phyloP scores from a whole-genome alignment of 2,113 vertebrate species.

The Ptilorrhoa leucosticta region DNA sequence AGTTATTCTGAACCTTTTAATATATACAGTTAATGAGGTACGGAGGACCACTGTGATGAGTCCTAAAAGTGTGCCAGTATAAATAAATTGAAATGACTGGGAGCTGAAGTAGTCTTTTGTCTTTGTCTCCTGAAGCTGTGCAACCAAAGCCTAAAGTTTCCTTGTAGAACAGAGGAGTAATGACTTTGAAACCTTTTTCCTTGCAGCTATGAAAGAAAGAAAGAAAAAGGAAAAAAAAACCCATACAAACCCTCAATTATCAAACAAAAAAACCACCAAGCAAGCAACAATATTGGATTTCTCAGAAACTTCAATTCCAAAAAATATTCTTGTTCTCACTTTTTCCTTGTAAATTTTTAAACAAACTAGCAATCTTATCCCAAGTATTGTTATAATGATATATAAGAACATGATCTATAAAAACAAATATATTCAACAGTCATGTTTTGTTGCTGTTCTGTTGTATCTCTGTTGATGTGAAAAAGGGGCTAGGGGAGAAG shows the following conservation, averaged over 20 bases:
- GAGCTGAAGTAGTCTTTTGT: background rate
- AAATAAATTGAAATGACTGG: background rate
- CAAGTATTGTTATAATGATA: conserved; percentile 13
- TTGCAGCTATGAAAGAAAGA: background rate
- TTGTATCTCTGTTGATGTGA: background rate
- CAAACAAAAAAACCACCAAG: background rate
- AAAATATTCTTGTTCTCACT: background rate
- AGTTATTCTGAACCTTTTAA: background rate
- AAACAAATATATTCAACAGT: background rate
- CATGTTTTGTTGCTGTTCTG: background rate
- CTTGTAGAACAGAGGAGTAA: background rate
- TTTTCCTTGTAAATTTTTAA: conserved; percentile 41
- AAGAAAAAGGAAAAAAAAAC: rapidly evolving
- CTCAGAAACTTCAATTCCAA: background rate
- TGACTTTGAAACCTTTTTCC: background rate
- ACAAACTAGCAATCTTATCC: conserved; percentile 7
- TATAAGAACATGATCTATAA: background rate
- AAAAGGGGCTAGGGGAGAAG: background rate
- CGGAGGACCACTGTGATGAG: background rate
- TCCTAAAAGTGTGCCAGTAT: background rate
- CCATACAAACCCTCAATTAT: background rate
- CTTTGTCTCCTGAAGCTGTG: background rate
- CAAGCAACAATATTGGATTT: background rate
- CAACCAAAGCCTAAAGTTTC: background rate
- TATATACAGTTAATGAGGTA: background rate